A percentile compares a stretch with the other conserved stretches of the same genome.
These are phyloP conservation scores for Phyllotreta cruciferae DNA, from an alignment of 2,888 invertebrate species.

Conservation along the genomic window DNA sequence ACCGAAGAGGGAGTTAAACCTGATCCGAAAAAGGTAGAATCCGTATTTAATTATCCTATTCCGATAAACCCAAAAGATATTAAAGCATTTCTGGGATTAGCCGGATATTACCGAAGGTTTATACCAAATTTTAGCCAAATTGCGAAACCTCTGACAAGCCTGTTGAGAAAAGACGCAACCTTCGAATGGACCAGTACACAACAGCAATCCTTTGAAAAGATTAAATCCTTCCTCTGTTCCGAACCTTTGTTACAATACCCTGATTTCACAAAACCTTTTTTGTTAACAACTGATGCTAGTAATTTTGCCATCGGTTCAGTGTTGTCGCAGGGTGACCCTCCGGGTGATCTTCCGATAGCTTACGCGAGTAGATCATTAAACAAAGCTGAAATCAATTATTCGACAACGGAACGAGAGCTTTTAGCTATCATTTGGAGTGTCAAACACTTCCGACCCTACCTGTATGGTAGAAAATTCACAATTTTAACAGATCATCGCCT, in stretches of 20 bases:
- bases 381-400: conserved; percentile 52
- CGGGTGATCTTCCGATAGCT: conserved; percentile 51
- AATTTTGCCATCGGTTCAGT: conserved; percentile 42
- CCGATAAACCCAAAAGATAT: conserved; percentile 37
- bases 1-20: conserved; percentile 39
- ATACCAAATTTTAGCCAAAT: conserved; percentile 35
- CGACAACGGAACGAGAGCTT: conserved; percentile 53
- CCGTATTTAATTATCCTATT: conserved; percentile 33
- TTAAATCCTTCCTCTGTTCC: conserved; percentile 26
- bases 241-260: conserved; percentile 46
- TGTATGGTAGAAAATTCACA: conserved; percentile 44
- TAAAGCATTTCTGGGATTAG: conserved; percentile 41
- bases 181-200: conserved; percentile 39
- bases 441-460: conserved; percentile 53
- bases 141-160: conserved; percentile 34
- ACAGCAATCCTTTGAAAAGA: conserved; percentile 13
- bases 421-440: conserved; percentile 52
- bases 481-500: conserved; percentile 52
- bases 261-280: conserved; percentile 47
- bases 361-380: conserved; percentile 52
- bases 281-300: conserved; percentile 52
- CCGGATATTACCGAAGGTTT: conserved; percentile 39
- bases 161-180: conserved; percentile 34
- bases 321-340: conserved; percentile 44
- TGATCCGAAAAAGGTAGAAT: conserved; percentile 33